A percentile compares a stretch with the other conserved stretches of the same genome.
Conservation (phyloP, 1,140 invertebrate species). For the Drosophila obscura region DNA sequence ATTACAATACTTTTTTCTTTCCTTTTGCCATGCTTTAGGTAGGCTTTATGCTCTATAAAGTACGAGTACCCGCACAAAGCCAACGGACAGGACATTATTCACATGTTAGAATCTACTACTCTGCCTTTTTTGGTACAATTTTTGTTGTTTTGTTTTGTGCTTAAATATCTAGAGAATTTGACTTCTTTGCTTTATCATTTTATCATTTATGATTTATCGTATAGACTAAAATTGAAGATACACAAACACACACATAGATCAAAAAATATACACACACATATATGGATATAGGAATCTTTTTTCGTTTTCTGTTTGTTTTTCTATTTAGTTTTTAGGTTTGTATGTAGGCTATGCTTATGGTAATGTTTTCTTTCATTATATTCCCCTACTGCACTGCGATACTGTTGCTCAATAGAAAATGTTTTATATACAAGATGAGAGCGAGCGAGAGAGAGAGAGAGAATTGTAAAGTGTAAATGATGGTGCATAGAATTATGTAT, state of each 20-base stretch:
- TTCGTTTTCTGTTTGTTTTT: constrained; percentile 57
- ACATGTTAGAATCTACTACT: constrained; percentile 35
- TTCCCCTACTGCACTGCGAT: constrained; percentile 50
- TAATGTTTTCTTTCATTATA: constrained; percentile 48
- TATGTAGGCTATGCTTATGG: constrained; percentile 50
- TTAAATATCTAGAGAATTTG: constrained; percentile 76
- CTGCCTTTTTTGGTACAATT: constrained; percentile 69
- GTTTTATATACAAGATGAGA: constrained; percentile 51
- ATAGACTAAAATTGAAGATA: constrained; percentile 71
- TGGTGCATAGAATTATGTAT: constrained; percentile 22
- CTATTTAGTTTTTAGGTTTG: too few species aligned
- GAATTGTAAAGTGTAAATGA: constrained; percentile 1
- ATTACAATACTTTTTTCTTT: constrained; percentile 65
- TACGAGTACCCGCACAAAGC: neutral
- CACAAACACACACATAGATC: constrained; percentile 52
- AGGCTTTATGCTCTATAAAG: constrained; percentile 23
- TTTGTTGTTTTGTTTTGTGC: constrained; percentile 32
- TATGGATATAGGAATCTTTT: constrained; percentile 74
- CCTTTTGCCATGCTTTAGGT: constrained; percentile 9
- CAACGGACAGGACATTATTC: too few species aligned
- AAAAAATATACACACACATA: constrained; percentile 53
- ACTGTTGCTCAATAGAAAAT: constrained; percentile 57
- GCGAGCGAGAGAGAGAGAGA: neutral
- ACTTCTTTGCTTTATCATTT: constrained; percentile 70
- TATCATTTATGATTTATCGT: constrained; percentile 30